Conservation (phyloP, 2,888 invertebrate genomes). For the Halictus quadricinctus region DNA sequence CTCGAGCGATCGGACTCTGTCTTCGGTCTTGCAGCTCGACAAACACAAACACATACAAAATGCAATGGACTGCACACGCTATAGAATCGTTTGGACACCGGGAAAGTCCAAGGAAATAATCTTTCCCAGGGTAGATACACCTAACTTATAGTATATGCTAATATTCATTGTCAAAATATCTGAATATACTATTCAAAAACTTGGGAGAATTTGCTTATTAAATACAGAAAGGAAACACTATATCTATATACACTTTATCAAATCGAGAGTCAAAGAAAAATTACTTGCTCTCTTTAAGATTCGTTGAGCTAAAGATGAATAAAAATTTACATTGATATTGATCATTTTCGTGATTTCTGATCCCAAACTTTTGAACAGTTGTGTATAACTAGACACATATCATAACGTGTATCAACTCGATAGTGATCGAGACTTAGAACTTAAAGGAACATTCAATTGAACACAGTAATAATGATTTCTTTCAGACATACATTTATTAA, state of each 20-base stretch:
- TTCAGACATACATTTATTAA: slow-evolving; percentile 31
- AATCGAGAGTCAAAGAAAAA: neutral
- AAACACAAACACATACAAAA: neutral
- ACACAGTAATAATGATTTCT: slow-evolving; percentile 11
- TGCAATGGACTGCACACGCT: neutral
- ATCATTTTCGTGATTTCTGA: neutral
- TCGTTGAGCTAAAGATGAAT: neutral
- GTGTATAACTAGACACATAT: neutral
- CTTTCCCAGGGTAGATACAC: slow-evolving; percentile 26
- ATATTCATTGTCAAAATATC: neutral
- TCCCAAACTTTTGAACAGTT: neutral
- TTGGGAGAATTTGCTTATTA: neutral
- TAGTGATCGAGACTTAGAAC: neutral
- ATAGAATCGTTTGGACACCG: neutral
- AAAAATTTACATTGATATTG: neutral
- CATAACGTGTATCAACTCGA: neutral
- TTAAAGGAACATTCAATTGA: slow-evolving; percentile 22
- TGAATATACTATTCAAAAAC: neutral
- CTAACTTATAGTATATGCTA: neutral
- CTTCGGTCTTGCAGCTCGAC: slow-evolving; percentile 34
- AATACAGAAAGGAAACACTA: neutral
- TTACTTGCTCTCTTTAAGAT: neutral
- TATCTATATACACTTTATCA: neutral
- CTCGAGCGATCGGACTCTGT: slow-evolving; percentile 20
- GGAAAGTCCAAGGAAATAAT: slow-evolving; percentile 38